Evolutionary conservation across 2,888 invertebrate genomes (phyloP), one percentile per base, ranked within the genome.

Genomic region (Dysmachus trigonus): DNA sequence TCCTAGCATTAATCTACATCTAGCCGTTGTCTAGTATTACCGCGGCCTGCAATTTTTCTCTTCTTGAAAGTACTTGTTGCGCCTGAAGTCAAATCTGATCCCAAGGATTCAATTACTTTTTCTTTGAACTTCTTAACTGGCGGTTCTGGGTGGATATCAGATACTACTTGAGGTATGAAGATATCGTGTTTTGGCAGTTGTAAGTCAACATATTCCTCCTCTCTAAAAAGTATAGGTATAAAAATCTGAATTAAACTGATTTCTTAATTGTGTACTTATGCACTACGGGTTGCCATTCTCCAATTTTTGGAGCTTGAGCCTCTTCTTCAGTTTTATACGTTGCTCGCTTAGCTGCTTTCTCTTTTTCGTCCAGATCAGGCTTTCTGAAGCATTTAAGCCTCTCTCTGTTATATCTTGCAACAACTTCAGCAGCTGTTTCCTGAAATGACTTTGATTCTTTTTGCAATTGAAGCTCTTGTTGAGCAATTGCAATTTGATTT

Each of bases 201-300:
- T 74, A 96, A 93, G 91, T 97, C 96, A 1, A 96, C 91, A 22
- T 92, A 92, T 88, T 93, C 92, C 33, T 90, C 91, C 51, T 93
- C 91, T 86, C 94, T 95, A 90, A 53, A 92, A 41, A 13, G 38
- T 3, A 90, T 83, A 86, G 87, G 47, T 30, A 8, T 15, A 84
- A 38, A 41, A 8, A 30, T 18, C 30, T 38, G 4, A 6, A 8
- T n/a, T n/a, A 0, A 47, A 47, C n/a, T 47, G 18, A 51, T 47
- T 51, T 76, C 3, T 41, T 41, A 30, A 6, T 47, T 27, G 91
- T 93, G 90, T 93, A 95, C 95, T 93, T 93, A 88, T 93, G 92
- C 87, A 94, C 93, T 7, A 97, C 94, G 6, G 94, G 93, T 89
- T 94, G 93, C 97, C 97, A 97, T n/a, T 94, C 92, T 6, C 97